A percentile compares a stretch with the other conserved stretches of the same genome.
phyloP scores from a whole-genome alignment of 37 sponge, comb jelly and placozoan species.

The Bolinopsis microptera region DNA sequence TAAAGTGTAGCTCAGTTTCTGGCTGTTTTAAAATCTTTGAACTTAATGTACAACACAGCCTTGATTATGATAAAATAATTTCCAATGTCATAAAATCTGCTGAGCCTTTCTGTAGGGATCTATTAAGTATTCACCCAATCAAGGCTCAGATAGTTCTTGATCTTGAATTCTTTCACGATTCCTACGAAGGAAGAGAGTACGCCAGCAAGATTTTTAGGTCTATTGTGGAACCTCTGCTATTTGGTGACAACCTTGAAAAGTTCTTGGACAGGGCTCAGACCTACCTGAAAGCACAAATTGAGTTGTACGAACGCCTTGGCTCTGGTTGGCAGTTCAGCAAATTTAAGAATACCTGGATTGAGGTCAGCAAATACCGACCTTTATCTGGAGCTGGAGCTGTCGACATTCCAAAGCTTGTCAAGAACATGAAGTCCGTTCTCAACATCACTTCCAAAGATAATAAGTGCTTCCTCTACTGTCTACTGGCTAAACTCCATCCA shows the following conservation, averaged over 20 bases:
- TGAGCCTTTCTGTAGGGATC: not conserved
- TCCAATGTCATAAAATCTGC: not conserved
- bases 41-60: not conserved
- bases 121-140: not conserved
- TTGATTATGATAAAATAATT: constrained; percentile 22
- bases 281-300: not conserved
- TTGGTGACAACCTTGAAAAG: not conserved
- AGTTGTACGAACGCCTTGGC: not conserved
- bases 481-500: constrained; percentile 26
- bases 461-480: constrained; percentile 53
- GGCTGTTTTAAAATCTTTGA: not conserved
- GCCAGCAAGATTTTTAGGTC: constrained; percentile 11
- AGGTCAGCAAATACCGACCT: not conserved
- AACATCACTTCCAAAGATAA: constrained; percentile 32
- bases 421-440: constrained; percentile 48
- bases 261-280: not conserved
- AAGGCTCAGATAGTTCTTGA: not conserved
- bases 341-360: not conserved
- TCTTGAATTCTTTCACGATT: not conserved
- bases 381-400: not conserved
- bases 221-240: constrained; percentile 10
- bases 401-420: constrained; percentile 7
- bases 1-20: constrained; percentile 6
- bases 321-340: constrained; percentile 14
- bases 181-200: not conserved